These are phyloP conservation scores for Drosophila suboccidentalis DNA, from an alignment of 2,888 invertebrate genomes.

Conservation along the genomic window DNA sequence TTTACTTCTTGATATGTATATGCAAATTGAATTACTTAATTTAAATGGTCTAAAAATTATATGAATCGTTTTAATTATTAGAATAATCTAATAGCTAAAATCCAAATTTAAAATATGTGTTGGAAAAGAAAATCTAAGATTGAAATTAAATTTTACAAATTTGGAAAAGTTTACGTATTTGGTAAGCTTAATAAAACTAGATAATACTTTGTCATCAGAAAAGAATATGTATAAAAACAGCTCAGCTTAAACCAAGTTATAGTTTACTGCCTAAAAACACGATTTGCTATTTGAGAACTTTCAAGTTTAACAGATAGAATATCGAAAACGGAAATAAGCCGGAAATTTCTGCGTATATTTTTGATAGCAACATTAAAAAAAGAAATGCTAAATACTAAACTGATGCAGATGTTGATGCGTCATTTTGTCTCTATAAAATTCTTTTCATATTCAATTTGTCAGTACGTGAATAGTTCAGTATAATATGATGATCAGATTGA, in stretches of 20 bases:
- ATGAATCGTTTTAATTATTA: too few relatives aligned
- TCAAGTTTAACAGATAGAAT: not conserved
- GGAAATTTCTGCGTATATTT: not conserved
- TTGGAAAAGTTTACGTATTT: not conserved
- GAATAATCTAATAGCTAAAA: too few relatives aligned
- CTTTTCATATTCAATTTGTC: not conserved
- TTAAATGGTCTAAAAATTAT: too few relatives aligned
- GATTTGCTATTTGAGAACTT: not conserved
- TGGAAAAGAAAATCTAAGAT: too few relatives aligned
- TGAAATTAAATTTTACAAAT: too few relatives aligned
- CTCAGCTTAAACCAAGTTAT: not conserved
- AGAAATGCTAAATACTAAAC: not conserved
- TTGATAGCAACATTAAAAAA: not conserved
- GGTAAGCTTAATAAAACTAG: not conserved
- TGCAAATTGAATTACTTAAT: too few relatives aligned
- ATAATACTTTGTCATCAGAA: not conserved
- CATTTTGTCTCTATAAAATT: constrained; percentile 2
- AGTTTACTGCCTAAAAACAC: not conserved
- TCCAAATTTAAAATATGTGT: too few relatives aligned
- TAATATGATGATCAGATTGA: not conserved
- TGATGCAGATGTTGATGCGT: constrained; percentile 13
- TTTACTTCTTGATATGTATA: not conserved
- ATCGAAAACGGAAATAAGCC: constrained; percentile 14
- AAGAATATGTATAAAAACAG: accelerated
- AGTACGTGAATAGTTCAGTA: not conserved